Percentiles rank a stretch among this genome's conserved stretches.
Conservation (phyloP, 2,888 invertebrate genomes). For the Harpalus rufipes region DNA sequence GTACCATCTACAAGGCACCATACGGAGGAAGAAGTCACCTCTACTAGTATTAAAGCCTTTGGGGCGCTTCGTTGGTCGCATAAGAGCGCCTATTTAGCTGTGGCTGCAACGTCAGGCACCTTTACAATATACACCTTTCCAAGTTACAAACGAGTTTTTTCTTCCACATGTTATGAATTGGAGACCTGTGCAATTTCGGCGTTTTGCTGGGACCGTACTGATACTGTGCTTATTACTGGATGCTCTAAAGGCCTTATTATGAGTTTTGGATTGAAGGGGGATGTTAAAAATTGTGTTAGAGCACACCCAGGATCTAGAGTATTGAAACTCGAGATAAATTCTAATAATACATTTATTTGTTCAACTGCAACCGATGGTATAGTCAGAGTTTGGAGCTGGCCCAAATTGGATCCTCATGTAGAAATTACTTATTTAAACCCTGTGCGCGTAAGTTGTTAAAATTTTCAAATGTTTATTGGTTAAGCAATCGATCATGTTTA, state of each 20-base stretch:
- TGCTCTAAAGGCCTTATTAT: neutral
- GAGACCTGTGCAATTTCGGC: constrained; percentile 7
- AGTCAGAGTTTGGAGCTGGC: constrained; percentile 55
- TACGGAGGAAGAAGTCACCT: constrained; percentile 13
- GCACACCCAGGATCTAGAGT: constrained; percentile 21
- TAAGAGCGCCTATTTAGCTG: constrained; percentile 35
- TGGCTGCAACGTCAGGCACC: neutral
- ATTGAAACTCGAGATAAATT: constrained; percentile 6
- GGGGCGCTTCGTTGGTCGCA: constrained; percentile 37
- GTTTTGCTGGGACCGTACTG: constrained; percentile 16
- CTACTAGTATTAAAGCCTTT: neutral
- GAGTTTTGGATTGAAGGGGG: neutral
- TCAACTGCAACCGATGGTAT: constrained; percentile 4
- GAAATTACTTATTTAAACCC: constrained; percentile 22
- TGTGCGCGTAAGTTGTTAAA: constrained; percentile 41
- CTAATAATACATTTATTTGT: constrained; percentile 45
- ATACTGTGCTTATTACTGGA: constrained; percentile 8
- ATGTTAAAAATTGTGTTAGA: neutral
- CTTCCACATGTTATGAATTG: neutral
- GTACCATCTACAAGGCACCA: neutral
- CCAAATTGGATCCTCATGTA: constrained; percentile 32
- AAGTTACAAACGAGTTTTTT: neutral
- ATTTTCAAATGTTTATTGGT: neutral
- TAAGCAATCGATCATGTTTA: too few relatives aligned
- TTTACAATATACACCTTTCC: neutral